Evolutionary conservation across 1,140 invertebrate species (phyloP).

Genomic region (Anastrepha obliqua): DNA sequence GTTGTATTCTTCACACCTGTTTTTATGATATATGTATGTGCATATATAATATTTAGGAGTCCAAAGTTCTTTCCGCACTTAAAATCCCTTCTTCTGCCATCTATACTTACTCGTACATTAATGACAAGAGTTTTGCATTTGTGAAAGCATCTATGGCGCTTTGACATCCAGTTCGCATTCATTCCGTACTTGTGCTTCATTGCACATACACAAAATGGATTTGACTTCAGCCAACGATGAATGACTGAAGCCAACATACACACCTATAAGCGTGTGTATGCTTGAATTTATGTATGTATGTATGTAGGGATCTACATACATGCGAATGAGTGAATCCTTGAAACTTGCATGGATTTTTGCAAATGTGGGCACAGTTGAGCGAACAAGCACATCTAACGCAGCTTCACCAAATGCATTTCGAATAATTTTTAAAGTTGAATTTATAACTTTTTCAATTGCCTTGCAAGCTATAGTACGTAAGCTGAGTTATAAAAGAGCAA

Average conservation of each 20-base stretch:
- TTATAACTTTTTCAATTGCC: background rate
- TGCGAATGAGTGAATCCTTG: background rate
- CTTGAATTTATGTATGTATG: background rate
- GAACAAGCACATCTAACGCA: background rate
- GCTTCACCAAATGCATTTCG: background rate
- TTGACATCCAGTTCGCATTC: background rate
- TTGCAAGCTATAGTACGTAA: background rate
- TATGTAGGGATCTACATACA: background rate
- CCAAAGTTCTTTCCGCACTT: background rate
- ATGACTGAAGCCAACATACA: background rate
- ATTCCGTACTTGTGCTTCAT: background rate
- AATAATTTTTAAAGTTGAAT: background rate
- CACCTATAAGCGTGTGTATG: background rate
- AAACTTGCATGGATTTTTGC: background rate
- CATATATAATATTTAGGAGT: too few species aligned
- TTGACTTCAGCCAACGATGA: conserved; percentile 1
- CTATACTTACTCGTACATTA: background rate
- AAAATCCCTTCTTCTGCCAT: background rate
- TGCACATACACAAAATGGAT: background rate
- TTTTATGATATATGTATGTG: too few species aligned
- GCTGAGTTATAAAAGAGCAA: background rate
- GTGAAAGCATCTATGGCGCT: background rate
- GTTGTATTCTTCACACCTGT: too few species aligned
- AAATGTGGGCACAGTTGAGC: background rate
- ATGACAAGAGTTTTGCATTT: background rate